These are phyloP conservation scores for Hypomesus transpacificus DNA, from an alignment of 2,113 vertebrate species.

Conservation along the genomic window DNA sequence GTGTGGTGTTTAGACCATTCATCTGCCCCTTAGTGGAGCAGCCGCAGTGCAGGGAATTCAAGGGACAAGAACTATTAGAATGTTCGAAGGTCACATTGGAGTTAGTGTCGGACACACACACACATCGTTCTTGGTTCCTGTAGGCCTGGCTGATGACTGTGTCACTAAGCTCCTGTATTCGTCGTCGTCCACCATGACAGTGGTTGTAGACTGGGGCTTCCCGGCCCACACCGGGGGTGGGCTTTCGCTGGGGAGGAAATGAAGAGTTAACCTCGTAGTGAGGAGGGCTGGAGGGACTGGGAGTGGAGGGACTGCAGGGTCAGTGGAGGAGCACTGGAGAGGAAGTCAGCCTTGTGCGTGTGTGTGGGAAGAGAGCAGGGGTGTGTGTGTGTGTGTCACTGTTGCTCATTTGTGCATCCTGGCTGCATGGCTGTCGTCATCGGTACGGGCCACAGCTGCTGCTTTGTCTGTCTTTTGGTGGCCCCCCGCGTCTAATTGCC, in stretches of 20 bases:
- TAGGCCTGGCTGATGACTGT: no score
- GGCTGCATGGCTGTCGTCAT: constrained; percentile 14
- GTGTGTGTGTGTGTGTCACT: constrained; percentile 27
- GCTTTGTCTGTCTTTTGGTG: constrained; percentile 25
- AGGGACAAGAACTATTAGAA: no score
- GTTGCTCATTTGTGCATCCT: constrained; percentile 14
- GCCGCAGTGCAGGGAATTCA: no score
- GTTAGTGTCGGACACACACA: no score
- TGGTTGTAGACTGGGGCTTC: neutral
- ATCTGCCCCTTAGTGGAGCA: no score
- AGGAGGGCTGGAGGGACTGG: neutral
- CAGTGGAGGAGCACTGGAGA: constrained; percentile 25
- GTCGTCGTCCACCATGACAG: no score
- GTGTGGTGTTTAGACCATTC: no score
- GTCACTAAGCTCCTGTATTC: no score
- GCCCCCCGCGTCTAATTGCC: neutral
- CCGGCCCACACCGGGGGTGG: neutral
- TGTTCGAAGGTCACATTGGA: no score
- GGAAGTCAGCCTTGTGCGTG: constrained; percentile 45
- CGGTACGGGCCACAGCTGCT: constrained; percentile 42
- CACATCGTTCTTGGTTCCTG: no score
- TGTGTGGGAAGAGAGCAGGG: constrained; percentile 27
- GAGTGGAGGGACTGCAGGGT: constrained; percentile 24
- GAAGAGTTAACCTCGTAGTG: neutral
- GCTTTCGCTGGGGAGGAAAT: constrained; percentile 3